Evolutionary conservation across 2,113 vertebrate species (phyloP), one percentile per base, ranked within the genome.

Genomic region (Leptosomus discolor): DNA sequence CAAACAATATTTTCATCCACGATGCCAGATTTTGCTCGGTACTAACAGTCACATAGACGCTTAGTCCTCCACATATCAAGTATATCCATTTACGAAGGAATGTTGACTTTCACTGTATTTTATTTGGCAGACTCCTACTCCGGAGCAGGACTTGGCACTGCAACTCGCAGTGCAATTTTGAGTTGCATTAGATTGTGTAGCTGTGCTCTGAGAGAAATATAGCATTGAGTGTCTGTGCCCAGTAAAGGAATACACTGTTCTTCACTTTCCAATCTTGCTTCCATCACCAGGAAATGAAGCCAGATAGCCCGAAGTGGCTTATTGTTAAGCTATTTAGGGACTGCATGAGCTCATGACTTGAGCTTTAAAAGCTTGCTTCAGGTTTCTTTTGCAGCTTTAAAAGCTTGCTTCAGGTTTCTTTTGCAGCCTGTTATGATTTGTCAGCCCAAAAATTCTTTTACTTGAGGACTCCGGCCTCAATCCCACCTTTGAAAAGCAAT

Each of bases 301-400:
- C 79, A 95, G 85, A 79, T 93, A 92, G 58, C 71, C 83, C 54
- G n/a, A 16, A 95, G 90, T 90, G 15, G 75, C 74, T 85, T 85
- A 86, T 70, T 88, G 65, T 94, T 93, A 64, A 93, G 58, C 64
- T 97, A 4, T 94, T 82, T 79, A 93, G 77, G 77, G 77, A 74
- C 74, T 68, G n/a, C 30, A 41, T 80, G 83, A 83, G 71, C 67
- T 96, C 80, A 90, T 9, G 3, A 82, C 48, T 65, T 43, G 41
- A 79, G 58, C 63, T 91, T 83, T 90, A 79, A 91, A 85, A 93
- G 54, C 41, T 92, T 90, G 74, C 67, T 67, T 91, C 23, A 8
- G 26, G 77, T 93, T 97, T 96, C 77, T 94, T 93, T 95, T 94
- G 53, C 84, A 88, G 77, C 46, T 91, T 83, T 90, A 79, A 91